These are phyloP conservation scores for Mobula birostris DNA, from an alignment of 2,113 vertebrate species.

Conservation along the genomic window DNA sequence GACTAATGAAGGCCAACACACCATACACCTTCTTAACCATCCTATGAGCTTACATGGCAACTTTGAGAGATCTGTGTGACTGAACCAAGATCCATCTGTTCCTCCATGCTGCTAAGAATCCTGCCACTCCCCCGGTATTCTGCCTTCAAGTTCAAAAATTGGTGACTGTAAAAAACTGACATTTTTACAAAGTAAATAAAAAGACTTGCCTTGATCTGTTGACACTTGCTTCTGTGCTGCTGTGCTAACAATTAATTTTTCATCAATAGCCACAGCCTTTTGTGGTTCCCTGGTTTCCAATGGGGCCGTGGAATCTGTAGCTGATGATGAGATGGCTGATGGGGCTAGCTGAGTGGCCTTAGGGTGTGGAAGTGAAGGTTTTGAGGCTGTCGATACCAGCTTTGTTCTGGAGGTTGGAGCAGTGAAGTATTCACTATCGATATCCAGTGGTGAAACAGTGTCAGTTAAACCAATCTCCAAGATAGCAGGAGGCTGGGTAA, in stretches of 20 bases:
- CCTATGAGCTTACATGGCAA: too few species aligned
- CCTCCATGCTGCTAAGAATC: too few species aligned
- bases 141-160: too few species aligned
- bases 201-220: conserved; percentile 63
- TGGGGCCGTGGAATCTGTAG: conserved; percentile 44
- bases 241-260: conserved; percentile 66
- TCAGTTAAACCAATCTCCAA: conserved; percentile 47
- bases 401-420: conserved; percentile 43
- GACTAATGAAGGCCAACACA: too few species aligned
- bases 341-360: too few species aligned
- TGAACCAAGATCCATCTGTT: too few species aligned
- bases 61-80: too few species aligned
- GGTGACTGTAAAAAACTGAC: neutral
- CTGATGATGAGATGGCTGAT: conserved; percentile 11
- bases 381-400: neutral
- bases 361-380: neutral
- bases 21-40: too few species aligned
- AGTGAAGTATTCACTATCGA: conserved; percentile 64
- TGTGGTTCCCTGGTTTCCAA: conserved; percentile 48
- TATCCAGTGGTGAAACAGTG: conserved; percentile 51
- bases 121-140: too few species aligned
- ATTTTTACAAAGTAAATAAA: conserved; percentile 40
- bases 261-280: conserved; percentile 44
- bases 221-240: conserved; percentile 63
- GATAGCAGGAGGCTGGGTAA: conserved; percentile 28